These are phyloP conservation scores for Dicranocentrus wangi DNA, from an alignment of 2,888 invertebrate genomes.

Conservation along the genomic window DNA sequence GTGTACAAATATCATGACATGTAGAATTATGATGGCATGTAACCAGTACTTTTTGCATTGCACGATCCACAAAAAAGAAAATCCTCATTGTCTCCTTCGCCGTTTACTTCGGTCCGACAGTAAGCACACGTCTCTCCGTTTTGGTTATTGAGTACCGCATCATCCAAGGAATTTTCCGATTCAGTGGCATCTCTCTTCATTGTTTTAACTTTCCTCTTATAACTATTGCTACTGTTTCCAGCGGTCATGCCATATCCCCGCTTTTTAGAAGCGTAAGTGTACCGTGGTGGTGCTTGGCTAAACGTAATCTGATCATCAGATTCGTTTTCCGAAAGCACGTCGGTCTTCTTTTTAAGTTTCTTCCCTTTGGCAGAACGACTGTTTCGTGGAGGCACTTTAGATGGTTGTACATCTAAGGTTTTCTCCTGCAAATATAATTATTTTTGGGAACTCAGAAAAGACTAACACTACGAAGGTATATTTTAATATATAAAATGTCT, in stretches of 20 bases:
- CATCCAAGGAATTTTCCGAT: background rate
- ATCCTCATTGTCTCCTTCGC: conserved; percentile 39
- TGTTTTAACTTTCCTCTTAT: background rate
- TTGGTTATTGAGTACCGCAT: background rate
- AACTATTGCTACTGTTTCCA: background rate
- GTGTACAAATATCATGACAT: background rate
- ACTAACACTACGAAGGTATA: no score
- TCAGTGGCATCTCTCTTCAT: background rate
- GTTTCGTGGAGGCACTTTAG: no score
- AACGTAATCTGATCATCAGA: conserved; percentile 23
- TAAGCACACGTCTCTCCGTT: conserved; percentile 35
- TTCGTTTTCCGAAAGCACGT: conserved; percentile 15
- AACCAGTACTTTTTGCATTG: conserved; percentile 53
- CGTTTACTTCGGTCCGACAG: conserved; percentile 51
- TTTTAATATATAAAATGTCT: no score
- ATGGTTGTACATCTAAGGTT: no score
- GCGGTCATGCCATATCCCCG: background rate
- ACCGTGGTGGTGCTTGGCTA: conserved; percentile 29
- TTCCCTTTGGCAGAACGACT: background rate
- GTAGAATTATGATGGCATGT: background rate
- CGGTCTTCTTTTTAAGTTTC: background rate
- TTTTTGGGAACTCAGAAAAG: no score
- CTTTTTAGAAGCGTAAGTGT: conserved; percentile 47
- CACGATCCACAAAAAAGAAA: conserved; percentile 53
- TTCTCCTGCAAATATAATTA: no score